A percentile compares a stretch with the other conserved stretches of the same genome.
Conservation (phyloP, 2,888 invertebrate genomes). For the Limnephilus auricula region DNA sequence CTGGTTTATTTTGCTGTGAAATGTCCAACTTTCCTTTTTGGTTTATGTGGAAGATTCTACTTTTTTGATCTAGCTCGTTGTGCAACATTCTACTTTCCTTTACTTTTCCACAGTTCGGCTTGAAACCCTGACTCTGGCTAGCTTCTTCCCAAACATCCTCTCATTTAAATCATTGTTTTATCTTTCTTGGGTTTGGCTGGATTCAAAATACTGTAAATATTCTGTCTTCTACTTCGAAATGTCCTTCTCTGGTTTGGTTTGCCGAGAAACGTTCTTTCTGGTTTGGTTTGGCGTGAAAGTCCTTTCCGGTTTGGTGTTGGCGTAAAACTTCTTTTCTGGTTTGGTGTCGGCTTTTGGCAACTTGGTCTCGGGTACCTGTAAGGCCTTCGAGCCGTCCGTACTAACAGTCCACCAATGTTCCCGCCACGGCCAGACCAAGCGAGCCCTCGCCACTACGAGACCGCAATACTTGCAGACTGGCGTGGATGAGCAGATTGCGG, state of each 20-base stretch:
- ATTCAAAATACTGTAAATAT: neutral
- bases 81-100: too few species aligned
- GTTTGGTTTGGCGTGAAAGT: neutral
- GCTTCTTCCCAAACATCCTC: neutral
- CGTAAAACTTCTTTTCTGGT: conserved; percentile 16
- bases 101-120: too few species aligned
- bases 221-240: neutral
- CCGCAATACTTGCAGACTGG: conserved; percentile 84
- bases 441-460: conserved; percentile 60
- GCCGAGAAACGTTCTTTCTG: neutral
- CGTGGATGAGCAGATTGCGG: conserved; percentile 92
- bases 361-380: conserved; percentile 37
- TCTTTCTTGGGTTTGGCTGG: neutral
- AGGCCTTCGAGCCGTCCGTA: conserved; percentile 55
- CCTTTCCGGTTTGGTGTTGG: conserved; percentile 4
- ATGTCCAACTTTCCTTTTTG: neutral
- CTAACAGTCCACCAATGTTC: conserved; percentile 64
- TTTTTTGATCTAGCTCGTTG: neutral
- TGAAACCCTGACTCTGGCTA: neutral
- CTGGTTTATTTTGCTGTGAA: neutral
- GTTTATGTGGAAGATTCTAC: neutral
- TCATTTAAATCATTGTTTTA: neutral
- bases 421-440: conserved; percentile 63
- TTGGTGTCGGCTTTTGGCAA: conserved; percentile 27
- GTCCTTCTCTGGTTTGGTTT: neutral